These are phyloP conservation scores for Limnodromus scolopaceus DNA, from an alignment of 2,797 vertebrate genomes.

Conservation along the genomic window DNA sequence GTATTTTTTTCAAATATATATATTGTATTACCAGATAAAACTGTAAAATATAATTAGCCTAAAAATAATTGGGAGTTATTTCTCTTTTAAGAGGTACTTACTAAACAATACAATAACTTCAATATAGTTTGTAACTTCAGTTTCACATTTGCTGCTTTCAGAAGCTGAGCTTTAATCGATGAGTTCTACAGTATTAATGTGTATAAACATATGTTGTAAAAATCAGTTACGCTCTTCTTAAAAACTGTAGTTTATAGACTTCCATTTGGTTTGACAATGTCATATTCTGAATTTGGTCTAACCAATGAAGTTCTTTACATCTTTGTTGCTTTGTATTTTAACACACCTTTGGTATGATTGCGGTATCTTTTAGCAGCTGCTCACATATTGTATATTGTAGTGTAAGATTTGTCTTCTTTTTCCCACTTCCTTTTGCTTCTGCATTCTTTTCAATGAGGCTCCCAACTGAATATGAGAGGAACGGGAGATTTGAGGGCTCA, in stretches of 20 bases:
- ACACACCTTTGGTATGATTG: conserved; percentile 18
- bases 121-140: background rate
- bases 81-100: background rate
- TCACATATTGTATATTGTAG: conserved; percentile 53
- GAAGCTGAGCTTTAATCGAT: background rate
- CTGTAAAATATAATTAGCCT: background rate
- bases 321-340: conserved; percentile 49
- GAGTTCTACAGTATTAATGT: background rate
- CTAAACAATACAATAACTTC: background rate
- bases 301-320: conserved; percentile 51
- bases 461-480: conserved; percentile 98
- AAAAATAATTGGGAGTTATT: background rate
- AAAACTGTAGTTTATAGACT: background rate
- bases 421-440: conserved; percentile 83
- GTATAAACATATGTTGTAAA: background rate
- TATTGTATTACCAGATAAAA: background rate
- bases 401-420: conserved; percentile 84
- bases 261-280: background rate
- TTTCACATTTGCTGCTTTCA: background rate
- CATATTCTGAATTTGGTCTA: background rate
- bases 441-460: conserved; percentile 88
- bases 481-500: conserved; percentile 99
- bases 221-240: background rate
- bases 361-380: conserved; percentile 54
- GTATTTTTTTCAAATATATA: background rate